Evolutionary conservation across 2,797 vertebrate species (phyloP).

Genomic region (Saguinus oedipus): DNA sequence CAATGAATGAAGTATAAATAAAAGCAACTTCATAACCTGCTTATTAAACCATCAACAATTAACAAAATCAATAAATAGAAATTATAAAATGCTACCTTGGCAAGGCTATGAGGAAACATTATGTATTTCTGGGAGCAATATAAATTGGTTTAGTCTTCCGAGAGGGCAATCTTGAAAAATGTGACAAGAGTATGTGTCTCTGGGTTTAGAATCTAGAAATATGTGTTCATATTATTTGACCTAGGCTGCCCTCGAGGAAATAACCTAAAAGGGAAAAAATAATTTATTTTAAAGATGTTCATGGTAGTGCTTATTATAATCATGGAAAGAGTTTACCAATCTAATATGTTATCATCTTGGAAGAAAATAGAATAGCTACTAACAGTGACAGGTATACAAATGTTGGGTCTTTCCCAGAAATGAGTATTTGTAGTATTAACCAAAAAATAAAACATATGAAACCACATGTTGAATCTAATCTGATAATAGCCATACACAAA

Average conservation of each 20-base stretch:
- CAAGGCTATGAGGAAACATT: background rate
- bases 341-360: background rate
- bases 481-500: slow-evolving; percentile 13
- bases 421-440: slow-evolving; percentile 17
- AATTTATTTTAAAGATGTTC: slow-evolving; percentile 34
- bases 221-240: background rate
- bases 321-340: slow-evolving; percentile 26
- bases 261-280: slow-evolving; percentile 47
- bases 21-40: slow-evolving; percentile 27
- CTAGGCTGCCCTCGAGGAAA: background rate
- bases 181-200: slow-evolving; percentile 21
- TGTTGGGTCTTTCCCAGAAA: slow-evolving; percentile 5
- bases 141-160: slow-evolving; percentile 37
- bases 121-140: background rate
- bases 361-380: background rate
- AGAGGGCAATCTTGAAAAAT: slow-evolving; percentile 38
- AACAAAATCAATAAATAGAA: slow-evolving; percentile 41
- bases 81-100: slow-evolving; percentile 44
- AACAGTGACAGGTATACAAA: background rate
- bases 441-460: slow-evolving; percentile 46
- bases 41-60: slow-evolving; percentile 51
- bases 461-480: slow-evolving; percentile 27
- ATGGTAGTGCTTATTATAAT: background rate
- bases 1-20: slow-evolving; percentile 46
- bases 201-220: slow-evolving; percentile 37